These are phyloP conservation scores for Catalaphyllia jardinei DNA, from an alignment of 64 coral and sea anemone species.

Conservation along the genomic window DNA sequence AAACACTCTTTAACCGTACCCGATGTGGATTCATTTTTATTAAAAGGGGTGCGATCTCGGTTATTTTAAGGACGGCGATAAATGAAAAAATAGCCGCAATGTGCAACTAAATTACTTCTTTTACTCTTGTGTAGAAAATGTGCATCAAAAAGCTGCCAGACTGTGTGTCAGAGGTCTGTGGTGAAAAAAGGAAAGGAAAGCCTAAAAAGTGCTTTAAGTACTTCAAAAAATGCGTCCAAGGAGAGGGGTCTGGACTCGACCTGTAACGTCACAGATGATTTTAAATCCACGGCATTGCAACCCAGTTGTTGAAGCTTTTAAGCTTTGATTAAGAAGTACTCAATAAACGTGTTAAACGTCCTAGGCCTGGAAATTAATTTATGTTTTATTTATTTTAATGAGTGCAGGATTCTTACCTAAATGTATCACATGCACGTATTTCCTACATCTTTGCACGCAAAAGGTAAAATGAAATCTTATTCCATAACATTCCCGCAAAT, in stretches of 20 bases:
- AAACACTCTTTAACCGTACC: too few relatives aligned
- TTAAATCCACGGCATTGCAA: neutral
- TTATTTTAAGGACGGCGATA: too few relatives aligned
- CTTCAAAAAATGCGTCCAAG: neutral
- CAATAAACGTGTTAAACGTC: neutral
- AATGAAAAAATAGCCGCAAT: too few relatives aligned
- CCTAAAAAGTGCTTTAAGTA: neutral
- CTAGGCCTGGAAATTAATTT: too few relatives aligned
- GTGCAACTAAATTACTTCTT: neutral
- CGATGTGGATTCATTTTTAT: too few relatives aligned
- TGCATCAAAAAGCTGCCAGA: neutral
- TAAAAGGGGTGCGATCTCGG: too few relatives aligned
- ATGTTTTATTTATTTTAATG: too few relatives aligned
- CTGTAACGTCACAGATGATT: neutral
- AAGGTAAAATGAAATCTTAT: too few relatives aligned
- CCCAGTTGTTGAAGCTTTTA: neutral
- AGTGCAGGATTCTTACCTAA: too few relatives aligned
- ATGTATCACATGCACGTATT: too few relatives aligned
- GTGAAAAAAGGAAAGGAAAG: neutral
- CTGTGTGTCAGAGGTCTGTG: neutral
- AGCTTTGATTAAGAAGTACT: neutral
- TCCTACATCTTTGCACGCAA: too few relatives aligned
- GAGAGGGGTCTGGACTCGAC: neutral
- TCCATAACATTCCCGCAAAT: too few relatives aligned
- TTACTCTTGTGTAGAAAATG: neutral